Evolutionary conservation across 1,140 invertebrate species (phyloP).

Genomic region (Hyposmocoma kahamanoa): DNA sequence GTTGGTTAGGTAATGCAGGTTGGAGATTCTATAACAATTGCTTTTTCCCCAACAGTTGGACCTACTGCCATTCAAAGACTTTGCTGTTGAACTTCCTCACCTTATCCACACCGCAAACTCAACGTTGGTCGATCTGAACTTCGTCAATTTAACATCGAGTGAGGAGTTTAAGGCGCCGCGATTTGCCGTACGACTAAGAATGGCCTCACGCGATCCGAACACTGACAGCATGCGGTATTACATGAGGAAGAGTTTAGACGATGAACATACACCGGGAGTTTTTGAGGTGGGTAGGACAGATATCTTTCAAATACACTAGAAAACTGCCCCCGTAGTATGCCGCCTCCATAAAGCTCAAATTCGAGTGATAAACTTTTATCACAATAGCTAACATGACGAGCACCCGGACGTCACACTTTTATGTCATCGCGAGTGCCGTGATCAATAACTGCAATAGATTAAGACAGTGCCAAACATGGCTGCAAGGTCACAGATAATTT

Average conservation of each 20-base stretch:
- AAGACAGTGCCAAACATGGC: no score
- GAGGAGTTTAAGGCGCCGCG: constrained; percentile 69
- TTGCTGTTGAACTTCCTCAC: constrained; percentile 74
- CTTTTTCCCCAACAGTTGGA: constrained; percentile 62
- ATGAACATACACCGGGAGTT: constrained; percentile 82
- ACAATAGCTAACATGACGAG: no score
- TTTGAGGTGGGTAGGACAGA: constrained; percentile 81
- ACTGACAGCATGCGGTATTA: constrained; percentile 55
- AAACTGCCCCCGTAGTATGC: no score
- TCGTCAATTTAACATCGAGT: constrained; percentile 73
- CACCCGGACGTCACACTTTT: no score
- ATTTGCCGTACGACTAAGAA: constrained; percentile 75
- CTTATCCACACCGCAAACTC: constrained; percentile 79
- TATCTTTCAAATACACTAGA: no score
- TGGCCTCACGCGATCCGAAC: constrained; percentile 61
- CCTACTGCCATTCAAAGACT: constrained; percentile 71
- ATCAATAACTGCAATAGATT: no score
- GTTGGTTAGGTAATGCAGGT: no score
- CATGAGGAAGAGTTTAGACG: constrained; percentile 77
- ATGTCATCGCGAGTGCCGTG: no score
- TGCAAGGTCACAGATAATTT: no score
- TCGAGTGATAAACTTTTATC: no score
- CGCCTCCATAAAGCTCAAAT: no score
- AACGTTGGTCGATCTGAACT: constrained; percentile 76
- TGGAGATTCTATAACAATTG: no score